phyloP scores from a whole-genome alignment of 2,113 vertebrate genomes.

The Neodontobutis hainanensis region DNA sequence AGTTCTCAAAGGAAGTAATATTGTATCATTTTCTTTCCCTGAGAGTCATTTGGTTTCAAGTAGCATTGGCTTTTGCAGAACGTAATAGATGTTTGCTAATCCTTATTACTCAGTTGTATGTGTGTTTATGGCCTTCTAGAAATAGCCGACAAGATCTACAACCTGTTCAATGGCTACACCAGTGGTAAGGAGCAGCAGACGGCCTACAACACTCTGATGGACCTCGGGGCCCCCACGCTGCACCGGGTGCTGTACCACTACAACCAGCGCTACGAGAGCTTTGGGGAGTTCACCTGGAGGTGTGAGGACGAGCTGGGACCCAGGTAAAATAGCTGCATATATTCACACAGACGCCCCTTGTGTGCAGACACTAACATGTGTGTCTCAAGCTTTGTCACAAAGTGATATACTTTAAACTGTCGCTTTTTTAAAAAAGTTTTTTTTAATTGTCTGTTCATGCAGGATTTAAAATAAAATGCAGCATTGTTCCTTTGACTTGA shows the following conservation, averaged over 20 bases:
- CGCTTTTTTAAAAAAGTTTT: too few relatives aligned
- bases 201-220: slow-evolving; percentile 96
- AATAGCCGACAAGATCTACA: slow-evolving; percentile 98
- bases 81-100: neutral
- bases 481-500: too few relatives aligned
- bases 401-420: too few relatives aligned
- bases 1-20: neutral
- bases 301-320: slow-evolving; percentile 97
- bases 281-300: slow-evolving; percentile 98
- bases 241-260: slow-evolving; percentile 97
- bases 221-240: slow-evolving; percentile 91
- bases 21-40: neutral
- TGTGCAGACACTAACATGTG: too few relatives aligned
- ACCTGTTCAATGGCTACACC: slow-evolving; percentile 97
- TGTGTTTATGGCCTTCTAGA: slow-evolving; percentile 74
- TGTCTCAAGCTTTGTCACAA: too few relatives aligned
- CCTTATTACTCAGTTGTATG: neutral
- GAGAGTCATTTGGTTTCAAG: slow-evolving; percentile 5
- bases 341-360: too few relatives aligned
- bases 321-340: slow-evolving; percentile 78
- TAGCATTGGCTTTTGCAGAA: neutral
- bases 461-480: too few relatives aligned
- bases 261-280: slow-evolving; percentile 97
- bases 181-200: slow-evolving; percentile 98
- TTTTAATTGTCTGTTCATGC: too few relatives aligned